Conservation (phyloP, 2,888 invertebrate genomes). For the Byasa hedistus region DNA sequence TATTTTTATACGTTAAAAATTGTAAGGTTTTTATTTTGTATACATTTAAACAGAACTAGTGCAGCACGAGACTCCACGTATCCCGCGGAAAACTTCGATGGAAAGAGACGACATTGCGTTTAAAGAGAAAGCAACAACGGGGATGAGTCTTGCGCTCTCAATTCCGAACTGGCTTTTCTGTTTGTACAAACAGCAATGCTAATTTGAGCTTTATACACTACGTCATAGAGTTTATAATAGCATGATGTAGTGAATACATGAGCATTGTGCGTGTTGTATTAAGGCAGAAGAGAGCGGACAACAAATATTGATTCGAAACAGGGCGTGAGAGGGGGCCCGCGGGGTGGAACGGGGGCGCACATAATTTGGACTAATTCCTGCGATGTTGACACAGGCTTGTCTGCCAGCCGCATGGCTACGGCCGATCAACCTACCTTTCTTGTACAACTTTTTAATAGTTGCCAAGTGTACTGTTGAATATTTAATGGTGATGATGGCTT, state of each 20-base stretch:
- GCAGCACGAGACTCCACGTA: constrained; percentile 44
- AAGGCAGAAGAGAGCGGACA: constrained; percentile 80
- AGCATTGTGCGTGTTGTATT: constrained; percentile 77
- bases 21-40: not conserved
- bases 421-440: constrained; percentile 66
- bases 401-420: constrained; percentile 52
- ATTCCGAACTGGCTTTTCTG: constrained; percentile 41
- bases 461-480: constrained; percentile 34
- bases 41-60: constrained; percentile 15
- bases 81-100: constrained; percentile 67
- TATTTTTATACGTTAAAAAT: not conserved
- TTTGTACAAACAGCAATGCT: constrained; percentile 24
- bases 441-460: constrained; percentile 53
- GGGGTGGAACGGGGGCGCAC: constrained; percentile 53
- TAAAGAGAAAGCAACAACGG: constrained; percentile 67
- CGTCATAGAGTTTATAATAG: constrained; percentile 32
- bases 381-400: constrained; percentile 75
- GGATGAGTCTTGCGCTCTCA: constrained; percentile 60
- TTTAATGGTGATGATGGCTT: constrained; percentile 28
- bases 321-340: constrained; percentile 49
- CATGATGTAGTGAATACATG: constrained; percentile 44
- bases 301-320: constrained; percentile 79
- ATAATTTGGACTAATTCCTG: constrained; percentile 80
- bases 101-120: constrained; percentile 74
- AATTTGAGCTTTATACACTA: constrained; percentile 26